Percentiles rank a stretch among this genome's conserved stretches.
Evolutionary conservation across 2,888 invertebrate genomes (phyloP).

Genomic region (Papilio gigon): DNA sequence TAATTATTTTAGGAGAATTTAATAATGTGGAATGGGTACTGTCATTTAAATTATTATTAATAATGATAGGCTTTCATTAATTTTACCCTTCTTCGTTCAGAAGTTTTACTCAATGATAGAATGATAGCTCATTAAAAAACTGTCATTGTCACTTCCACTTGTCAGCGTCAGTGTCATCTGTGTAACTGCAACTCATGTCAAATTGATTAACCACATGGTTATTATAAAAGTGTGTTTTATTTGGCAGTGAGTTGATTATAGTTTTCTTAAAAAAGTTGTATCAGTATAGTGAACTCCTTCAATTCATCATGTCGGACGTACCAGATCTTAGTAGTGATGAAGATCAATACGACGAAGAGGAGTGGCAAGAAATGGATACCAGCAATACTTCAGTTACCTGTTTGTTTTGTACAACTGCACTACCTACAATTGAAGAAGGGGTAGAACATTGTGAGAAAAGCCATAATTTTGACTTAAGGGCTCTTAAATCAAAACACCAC

Average conservation of each 20-base stretch:
- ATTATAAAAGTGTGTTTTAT: conserved; percentile 35
- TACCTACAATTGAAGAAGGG: conserved; percentile 84
- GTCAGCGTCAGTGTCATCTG: conserved; percentile 33
- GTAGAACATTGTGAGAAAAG: conserved; percentile 84
- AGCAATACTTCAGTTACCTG: conserved; percentile 79
- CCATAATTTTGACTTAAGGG: conserved; percentile 86
- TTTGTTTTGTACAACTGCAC: conserved; percentile 87
- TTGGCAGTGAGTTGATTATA: neutral
- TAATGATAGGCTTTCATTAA: neutral
- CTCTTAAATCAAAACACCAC: conserved; percentile 85
- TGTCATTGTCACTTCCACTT: neutral
- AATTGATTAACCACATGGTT: conserved; percentile 53
- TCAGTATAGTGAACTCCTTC: conserved; percentile 8
- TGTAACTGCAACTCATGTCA: conserved; percentile 22
- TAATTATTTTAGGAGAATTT: neutral
- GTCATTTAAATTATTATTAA: neutral
- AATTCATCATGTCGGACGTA: conserved; percentile 68
- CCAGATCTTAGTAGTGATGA: conserved; percentile 80
- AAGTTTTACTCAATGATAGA: neutral
- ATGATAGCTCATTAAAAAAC: too few species aligned
- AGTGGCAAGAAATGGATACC: conserved; percentile 79
- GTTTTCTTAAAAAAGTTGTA: neutral
- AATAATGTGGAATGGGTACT: neutral
- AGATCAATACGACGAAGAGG: conserved; percentile 75
- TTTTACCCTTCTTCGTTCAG: neutral